Evolutionary conservation across 23 tunicate species (phyloP), one percentile per base, ranked within the genome.

Genomic region (Phallusia fumigata): DNA sequence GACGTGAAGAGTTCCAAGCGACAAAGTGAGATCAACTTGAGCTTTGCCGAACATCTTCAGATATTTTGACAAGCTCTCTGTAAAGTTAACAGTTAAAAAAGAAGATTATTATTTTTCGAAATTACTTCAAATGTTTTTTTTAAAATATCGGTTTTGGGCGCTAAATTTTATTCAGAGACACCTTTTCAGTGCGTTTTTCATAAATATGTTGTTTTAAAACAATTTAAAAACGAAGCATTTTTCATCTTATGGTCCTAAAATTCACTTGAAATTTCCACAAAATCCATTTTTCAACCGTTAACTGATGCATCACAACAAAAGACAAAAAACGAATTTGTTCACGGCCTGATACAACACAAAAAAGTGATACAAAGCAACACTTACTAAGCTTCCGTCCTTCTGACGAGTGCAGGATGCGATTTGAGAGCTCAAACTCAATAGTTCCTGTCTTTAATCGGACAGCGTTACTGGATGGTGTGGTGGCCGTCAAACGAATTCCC

Each of bases 11-110:
- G 98, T 86, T 0, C 98, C 98, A 31, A 94, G 88, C 19, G 89
- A 78, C 18, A 94, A 79, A 13, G 84, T 86, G 34, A 94, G 34
- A 74, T 94, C 98, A 44, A 94, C 91, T 24, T 94, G 89, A 30
- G 98, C 98, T 75, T 94, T 94, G 33, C 98, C 98, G 64, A 94
- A 94, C 58, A 94, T 44, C 83, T 84, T 94, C 83, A 94, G 30
- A 50, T 94, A 94, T 45, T 94, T 94, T 26, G 88, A 86, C 30
- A 93, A 80, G 36, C 79, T 74, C 75, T 83, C 96, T 91, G 85
- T 24, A 77, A 85, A 36, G 0, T 28, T 0, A 75, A 31, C 3
- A 1, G 69, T 58, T 58, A 24, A 24, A 24, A 24, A 58, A 22
- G 28, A 58, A 16, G 28, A 58, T 24, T 58, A 78, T 47, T 78